Percentiles rank a stretch among this genome's conserved stretches.
Evolutionary conservation across 2,113 vertebrate species (phyloP).

Genomic region (Electrona antarctica): DNA sequence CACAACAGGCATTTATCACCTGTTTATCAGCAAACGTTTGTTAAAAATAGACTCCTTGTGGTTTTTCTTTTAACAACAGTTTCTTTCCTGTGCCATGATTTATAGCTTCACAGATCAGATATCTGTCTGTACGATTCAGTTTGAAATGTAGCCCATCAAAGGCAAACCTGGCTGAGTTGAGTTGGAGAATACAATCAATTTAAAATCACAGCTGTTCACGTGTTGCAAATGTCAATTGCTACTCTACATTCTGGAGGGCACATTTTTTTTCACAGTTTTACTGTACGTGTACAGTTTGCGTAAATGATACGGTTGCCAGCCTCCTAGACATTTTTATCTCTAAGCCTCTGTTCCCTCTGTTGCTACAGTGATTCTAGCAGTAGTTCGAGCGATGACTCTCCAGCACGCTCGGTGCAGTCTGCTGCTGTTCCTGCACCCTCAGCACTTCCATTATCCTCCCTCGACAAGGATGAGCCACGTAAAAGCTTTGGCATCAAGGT

Average conservation of each 20-base stretch:
- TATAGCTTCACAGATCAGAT: neutral
- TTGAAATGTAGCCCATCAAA: neutral
- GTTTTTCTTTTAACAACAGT: neutral
- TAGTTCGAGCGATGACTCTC: conserved; percentile 95
- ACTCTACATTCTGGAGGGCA: no score
- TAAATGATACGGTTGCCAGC: neutral
- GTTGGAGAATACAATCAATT: neutral
- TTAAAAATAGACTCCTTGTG: neutral
- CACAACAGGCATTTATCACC: neutral
- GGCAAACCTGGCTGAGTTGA: neutral
- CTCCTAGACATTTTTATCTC: neutral
- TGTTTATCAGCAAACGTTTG: conserved; percentile 1
- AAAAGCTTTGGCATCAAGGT: conserved; percentile 99
- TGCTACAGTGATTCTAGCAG: conserved; percentile 93
- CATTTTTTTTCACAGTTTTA: neutral
- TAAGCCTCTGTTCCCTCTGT: conserved; percentile 27
- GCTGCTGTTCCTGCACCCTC: conserved; percentile 93
- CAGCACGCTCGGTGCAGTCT: conserved; percentile 94
- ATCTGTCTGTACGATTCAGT: neutral
- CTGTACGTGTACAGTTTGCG: neutral
- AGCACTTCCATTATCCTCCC: conserved; percentile 86
- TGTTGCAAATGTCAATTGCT: no score
- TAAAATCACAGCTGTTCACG: no score
- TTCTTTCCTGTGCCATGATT: neutral
- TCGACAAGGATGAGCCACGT: conserved; percentile 97